These are phyloP conservation scores for Lordiphosa collinella DNA, from an alignment of 1,140 invertebrate species.

Conservation along the genomic window DNA sequence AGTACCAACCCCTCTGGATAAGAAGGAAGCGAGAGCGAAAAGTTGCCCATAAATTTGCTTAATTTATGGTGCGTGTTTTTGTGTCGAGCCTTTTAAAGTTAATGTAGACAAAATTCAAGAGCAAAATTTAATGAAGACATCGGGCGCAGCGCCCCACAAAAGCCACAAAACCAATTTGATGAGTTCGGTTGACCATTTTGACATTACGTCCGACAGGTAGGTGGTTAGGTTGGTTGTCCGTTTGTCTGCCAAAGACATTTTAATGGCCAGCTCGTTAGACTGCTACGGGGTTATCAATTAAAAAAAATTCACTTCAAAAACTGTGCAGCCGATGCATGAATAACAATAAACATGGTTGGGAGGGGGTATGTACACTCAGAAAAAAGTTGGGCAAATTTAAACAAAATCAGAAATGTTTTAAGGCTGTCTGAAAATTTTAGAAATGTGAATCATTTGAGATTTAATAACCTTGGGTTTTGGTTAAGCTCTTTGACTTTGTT, in stretches of 20 bases:
- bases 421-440: too few relatives aligned
- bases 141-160: conserved; percentile 30
- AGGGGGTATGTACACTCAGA: too few relatives aligned
- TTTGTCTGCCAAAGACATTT: conserved; percentile 27
- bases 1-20: conserved; percentile 1
- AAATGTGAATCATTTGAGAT: too few relatives aligned
- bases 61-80: conserved; percentile 71
- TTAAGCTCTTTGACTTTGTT: too few relatives aligned
- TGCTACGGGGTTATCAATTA: conserved; percentile 6
- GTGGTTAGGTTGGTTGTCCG: neutral
- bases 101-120: conserved; percentile 18
- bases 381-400: too few relatives aligned
- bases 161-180: conserved; percentile 69
- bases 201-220: neutral
- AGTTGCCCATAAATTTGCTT: conserved; percentile 65
- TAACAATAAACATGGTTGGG: too few relatives aligned
- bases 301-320: neutral
- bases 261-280: conserved; percentile 32
- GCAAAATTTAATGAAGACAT: conserved; percentile 15
- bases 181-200: conserved; percentile 4
- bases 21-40: conserved; percentile 1
- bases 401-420: too few relatives aligned
- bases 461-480: too few relatives aligned
- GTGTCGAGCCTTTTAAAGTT: conserved; percentile 39
- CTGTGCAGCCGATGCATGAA: too few relatives aligned